phyloP scores from a whole-genome alignment of 2,797 vertebrate species.

The Molossus alvarezi region DNA sequence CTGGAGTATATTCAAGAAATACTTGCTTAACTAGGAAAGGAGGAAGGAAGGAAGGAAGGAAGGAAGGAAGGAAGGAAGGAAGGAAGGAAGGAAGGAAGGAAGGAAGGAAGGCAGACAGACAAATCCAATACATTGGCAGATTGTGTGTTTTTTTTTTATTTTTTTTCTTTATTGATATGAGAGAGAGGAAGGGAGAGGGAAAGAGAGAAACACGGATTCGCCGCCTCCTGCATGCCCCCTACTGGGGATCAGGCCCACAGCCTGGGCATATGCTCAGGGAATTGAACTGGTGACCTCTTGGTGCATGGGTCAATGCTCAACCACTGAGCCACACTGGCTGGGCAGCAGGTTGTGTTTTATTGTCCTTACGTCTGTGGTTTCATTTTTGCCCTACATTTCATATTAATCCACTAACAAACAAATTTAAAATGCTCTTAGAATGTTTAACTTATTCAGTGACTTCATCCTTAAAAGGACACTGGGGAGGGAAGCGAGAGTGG shows the following conservation, averaged over 20 bases:
- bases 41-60: not conserved
- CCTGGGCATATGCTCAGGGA: too few relatives aligned
- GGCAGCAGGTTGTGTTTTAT: not conserved
- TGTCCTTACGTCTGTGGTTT: constrained; percentile 41
- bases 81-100: not conserved
- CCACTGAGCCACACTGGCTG: too few relatives aligned
- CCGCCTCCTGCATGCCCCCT: too few relatives aligned
- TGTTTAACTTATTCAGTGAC: constrained; percentile 84
- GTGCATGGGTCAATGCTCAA: too few relatives aligned
- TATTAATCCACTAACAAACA: constrained; percentile 83
- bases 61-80: not conserved
- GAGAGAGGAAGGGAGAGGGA: too few relatives aligned
- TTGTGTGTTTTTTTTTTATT: not conserved
- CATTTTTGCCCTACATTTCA: constrained; percentile 44
- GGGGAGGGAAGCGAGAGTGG: constrained; percentile 84
- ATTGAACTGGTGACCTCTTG: too few relatives aligned
- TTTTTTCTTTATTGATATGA: too few relatives aligned
- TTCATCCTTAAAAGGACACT: constrained; percentile 87
- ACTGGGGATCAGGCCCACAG: too few relatives aligned
- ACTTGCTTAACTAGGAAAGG: not conserved
- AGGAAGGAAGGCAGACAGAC: not conserved
- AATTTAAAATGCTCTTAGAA: constrained; percentile 84
- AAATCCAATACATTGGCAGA: not conserved
- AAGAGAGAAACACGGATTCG: too few relatives aligned
- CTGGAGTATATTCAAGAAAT: not conserved